Evolutionary conservation across 2,113 vertebrate genomes (phyloP), one percentile per base, ranked within the genome.

Genomic region (Loxodonta africana): DNA sequence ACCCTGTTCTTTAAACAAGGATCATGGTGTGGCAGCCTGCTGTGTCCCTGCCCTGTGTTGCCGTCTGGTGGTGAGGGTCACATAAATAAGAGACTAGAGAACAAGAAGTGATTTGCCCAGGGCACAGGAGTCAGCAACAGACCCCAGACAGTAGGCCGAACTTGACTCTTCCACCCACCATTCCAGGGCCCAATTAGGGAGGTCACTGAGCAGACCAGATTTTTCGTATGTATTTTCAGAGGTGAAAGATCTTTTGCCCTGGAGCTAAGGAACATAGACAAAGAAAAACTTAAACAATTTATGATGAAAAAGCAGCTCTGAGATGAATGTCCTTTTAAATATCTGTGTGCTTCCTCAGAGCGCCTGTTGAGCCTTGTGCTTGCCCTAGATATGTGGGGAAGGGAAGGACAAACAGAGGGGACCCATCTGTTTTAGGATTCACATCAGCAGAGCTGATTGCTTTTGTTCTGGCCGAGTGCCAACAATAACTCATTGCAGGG

Each of bases 1-100:
- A 98, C 98, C 98, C 88, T 5, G 57, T 92, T 97, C 97, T 98
- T 99, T 99, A 99, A 98, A 98, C 98, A 98, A 98, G 98, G 97
- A 98, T 97, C 98, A 98, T 88, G 98, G 92, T 97, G 97, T 0
- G 97, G 98, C 96, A 97, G 95, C 98, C 98, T 98, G 80, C 98
- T 98, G 98, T 95, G 98, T 93, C 93, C 96, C 97, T 97, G 97
- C 97, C 98, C 97, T 93, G 87, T 98, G 98, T 97, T 97, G 80
- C 96, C 96, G 48, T 93, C 95, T 81, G 73, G 95, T 97, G 97
- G 96, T 57, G 91, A 96, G 84, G 96, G 92, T 96, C 98, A 97
- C 96, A 97, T 95, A 97, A 96, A 97, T 96, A 98, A 95, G 88
- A 97, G 91, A 90, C 97, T 93, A 90, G 96, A 95, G 97, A 96